These are phyloP conservation scores for Orthosia incerta DNA, from an alignment of 2,888 invertebrate species.

Conservation along the genomic window DNA sequence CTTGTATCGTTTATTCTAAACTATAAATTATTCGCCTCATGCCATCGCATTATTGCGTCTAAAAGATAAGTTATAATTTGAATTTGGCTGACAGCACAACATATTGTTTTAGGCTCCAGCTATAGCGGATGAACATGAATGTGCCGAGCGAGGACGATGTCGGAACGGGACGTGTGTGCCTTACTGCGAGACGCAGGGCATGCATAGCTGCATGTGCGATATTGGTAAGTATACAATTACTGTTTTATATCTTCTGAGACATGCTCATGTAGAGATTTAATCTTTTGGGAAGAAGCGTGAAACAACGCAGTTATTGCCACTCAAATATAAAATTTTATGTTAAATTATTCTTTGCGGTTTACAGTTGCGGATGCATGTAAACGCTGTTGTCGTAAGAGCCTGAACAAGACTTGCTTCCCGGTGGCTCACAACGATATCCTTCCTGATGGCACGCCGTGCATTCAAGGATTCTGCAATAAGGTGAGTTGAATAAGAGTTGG, in stretches of 20 bases:
- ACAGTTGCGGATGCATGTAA: conserved; percentile 98
- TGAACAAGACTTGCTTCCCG: conserved; percentile 97
- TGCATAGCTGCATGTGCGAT: conserved; percentile 99
- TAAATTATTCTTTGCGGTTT: conserved; percentile 64
- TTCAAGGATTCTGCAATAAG: conserved; percentile 99
- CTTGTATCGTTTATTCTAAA: background rate
- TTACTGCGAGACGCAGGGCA: conserved; percentile 97
- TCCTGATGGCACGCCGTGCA: conserved; percentile 98
- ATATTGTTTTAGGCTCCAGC: conserved; percentile 92
- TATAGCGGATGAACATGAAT: conserved; percentile 96
- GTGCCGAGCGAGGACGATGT: conserved; percentile 98
- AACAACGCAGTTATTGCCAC: background rate
- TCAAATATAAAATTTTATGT: background rate
- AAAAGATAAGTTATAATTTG: background rate
- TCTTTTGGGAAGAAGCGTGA: too few species aligned
- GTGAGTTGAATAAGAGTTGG: conserved; percentile 70
- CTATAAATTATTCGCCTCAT: background rate
- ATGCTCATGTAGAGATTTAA: too few species aligned
- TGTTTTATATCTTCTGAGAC: too few species aligned
- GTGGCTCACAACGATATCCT: conserved; percentile 97
- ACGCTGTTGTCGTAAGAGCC: conserved; percentile 97
- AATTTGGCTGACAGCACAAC: background rate
- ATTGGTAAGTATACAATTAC: conserved; percentile 91
- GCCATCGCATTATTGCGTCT: too few species aligned
- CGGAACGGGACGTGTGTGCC: conserved; percentile 97